phyloP scores from a whole-genome alignment of 2,113 vertebrate species.

The Ammodytes marinus region DNA sequence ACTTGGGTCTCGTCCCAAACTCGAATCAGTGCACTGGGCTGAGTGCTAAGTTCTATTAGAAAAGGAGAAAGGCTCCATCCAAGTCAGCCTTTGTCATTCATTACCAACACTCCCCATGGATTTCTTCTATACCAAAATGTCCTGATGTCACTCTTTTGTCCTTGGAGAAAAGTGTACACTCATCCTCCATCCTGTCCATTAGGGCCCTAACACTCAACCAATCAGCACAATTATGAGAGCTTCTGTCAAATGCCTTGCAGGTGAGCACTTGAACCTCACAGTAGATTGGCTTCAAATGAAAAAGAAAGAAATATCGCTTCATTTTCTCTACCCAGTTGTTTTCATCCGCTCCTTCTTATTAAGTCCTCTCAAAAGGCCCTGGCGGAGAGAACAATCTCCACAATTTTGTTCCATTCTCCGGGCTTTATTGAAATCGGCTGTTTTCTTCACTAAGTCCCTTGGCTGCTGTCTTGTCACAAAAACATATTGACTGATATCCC shows the following conservation, averaged over 20 bases:
- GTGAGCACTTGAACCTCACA: conserved; percentile 73
- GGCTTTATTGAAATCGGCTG: conserved; percentile 62
- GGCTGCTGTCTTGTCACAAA: conserved; percentile 70
- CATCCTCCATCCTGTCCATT: conserved; percentile 70
- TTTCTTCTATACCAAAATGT: conserved; percentile 29
- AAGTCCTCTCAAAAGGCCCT: conserved; percentile 46
- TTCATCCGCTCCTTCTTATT: conserved; percentile 28
- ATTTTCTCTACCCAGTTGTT: conserved; percentile 31
- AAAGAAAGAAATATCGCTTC: conserved; percentile 58
- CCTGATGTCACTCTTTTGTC: conserved; percentile 38
- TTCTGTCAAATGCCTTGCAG: conserved; percentile 66
- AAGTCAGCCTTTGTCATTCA: conserved; percentile 56
- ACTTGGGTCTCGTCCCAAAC: conserved; percentile 55
- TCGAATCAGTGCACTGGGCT: conserved; percentile 43
- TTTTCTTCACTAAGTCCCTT: conserved; percentile 64
- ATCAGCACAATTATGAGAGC: conserved; percentile 73
- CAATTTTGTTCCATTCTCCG: conserved; percentile 44
- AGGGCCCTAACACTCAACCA: conserved; percentile 55
- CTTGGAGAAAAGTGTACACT: conserved; percentile 37
- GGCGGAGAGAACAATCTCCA: conserved; percentile 43
- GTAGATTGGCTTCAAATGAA: conserved; percentile 60
- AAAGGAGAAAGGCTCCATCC: conserved; percentile 34
- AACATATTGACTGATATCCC: conserved; percentile 71
- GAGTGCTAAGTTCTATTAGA: conserved; percentile 59
- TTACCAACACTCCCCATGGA: conserved; percentile 43